Percentiles rank a stretch among this genome's conserved stretches.
These are phyloP conservation scores for Channa striata DNA, from an alignment of 2,797 vertebrate genomes.

Conservation along the genomic window DNA sequence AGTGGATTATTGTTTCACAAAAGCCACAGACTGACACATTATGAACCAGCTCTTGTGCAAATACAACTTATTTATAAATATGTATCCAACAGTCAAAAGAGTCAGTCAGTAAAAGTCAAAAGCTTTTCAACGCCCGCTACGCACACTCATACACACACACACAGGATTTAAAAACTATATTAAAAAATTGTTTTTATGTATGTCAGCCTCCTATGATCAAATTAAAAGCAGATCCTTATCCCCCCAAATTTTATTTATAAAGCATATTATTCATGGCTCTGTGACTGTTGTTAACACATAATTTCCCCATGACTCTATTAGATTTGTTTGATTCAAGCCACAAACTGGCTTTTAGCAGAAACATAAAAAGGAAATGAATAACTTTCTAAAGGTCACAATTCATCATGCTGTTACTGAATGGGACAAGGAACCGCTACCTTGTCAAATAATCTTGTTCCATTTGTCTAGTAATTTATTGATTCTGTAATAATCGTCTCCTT, in stretches of 20 bases:
- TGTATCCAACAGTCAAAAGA: background rate
- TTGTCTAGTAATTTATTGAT: constrained; percentile 48
- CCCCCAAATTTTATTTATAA: background rate
- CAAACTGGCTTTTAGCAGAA: constrained; percentile 17
- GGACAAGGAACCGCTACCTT: constrained; percentile 11
- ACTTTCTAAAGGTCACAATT: constrained; percentile 39
- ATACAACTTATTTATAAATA: background rate
- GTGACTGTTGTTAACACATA: constrained; percentile 6
- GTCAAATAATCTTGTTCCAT: constrained; percentile 15
- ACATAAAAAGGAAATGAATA: constrained; percentile 23
- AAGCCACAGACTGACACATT: background rate
- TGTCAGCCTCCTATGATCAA: background rate
- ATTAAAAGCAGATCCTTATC: constrained; percentile 2
- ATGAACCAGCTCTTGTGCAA: background rate
- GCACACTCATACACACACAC: too few species aligned
- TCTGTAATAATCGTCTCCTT: constrained; percentile 13
- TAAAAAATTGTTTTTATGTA: too few species aligned
- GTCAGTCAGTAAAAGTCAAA: constrained; percentile 1
- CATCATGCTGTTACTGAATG: constrained; percentile 18
- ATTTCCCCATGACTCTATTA: constrained; percentile 4
- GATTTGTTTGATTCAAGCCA: constrained; percentile 8
- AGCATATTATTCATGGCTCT: constrained; percentile 3
- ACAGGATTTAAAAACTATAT: too few species aligned
- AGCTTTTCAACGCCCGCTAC: background rate
- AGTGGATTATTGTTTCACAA: background rate